Evolutionary conservation across 2,113 vertebrate genomes (phyloP).

Genomic region (Sterna hirundo): DNA sequence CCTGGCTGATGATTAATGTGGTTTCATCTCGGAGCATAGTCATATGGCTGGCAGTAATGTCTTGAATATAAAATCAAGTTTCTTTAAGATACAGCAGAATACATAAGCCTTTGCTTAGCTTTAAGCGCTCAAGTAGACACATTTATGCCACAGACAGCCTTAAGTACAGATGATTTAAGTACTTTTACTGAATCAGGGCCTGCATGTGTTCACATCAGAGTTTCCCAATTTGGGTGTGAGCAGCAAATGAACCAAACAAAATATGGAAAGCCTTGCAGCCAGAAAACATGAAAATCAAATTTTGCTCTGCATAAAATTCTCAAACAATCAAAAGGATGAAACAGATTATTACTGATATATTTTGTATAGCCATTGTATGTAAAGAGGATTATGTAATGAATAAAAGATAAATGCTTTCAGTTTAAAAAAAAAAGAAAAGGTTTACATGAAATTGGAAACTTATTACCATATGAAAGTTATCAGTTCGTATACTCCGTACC

Average conservation of each 20-base stretch:
- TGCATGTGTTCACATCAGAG: background rate
- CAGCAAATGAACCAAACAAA: background rate
- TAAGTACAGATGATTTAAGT: background rate
- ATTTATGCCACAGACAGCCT: background rate
- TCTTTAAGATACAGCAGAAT: background rate
- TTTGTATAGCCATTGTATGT: background rate
- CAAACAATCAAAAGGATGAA: slow-evolving; percentile 11
- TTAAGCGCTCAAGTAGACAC: background rate
- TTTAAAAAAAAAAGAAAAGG: background rate
- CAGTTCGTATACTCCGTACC: background rate
- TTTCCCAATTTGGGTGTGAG: background rate
- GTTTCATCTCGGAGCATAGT: background rate
- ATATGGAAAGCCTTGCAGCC: background rate
- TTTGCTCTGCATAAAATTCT: background rate
- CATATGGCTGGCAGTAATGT: background rate
- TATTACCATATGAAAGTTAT: slow-evolving; percentile 54
- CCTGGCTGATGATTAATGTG: background rate
- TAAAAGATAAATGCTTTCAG: slow-evolving; percentile 47
- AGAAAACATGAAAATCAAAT: background rate
- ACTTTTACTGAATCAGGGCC: background rate
- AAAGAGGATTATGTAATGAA: slow-evolving; percentile 59
- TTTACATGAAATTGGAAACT: slow-evolving; percentile 47
- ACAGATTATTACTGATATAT: slow-evolving; percentile 29
- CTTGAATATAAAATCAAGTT: background rate
- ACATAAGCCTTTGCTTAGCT: background rate